Evolutionary conservation across 2,888 invertebrate species (phyloP), one percentile per base, ranked within the genome.

Genomic region (Heteropelma amictum): DNA sequence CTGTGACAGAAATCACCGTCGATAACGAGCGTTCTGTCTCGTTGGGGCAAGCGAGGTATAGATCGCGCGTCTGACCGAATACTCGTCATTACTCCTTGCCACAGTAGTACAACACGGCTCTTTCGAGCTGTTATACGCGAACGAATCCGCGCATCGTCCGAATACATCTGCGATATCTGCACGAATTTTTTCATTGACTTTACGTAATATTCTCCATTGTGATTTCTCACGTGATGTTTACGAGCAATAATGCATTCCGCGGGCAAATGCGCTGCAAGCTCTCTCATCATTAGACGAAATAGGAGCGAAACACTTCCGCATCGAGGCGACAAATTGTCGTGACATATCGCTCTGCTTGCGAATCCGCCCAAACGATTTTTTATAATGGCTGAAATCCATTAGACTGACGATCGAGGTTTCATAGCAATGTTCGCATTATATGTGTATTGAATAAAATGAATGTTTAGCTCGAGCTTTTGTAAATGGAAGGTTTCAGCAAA

Each of bases 261-360:
- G 61, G 61, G 51, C 10, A 63, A 42, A 67, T 71, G 75, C 56
- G 63, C 61, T 61, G 54, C 54, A 45, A 30, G 49, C 61, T 56
- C 38, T 61, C 69, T 67, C 61, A 47, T 14, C 38, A 33, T 49
- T 19, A 30, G n/a, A 60, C 54, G 42, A 17, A 56, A 35, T 35
- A 33, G 42, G 47, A 12, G 35, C 33, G 42, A 65, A 67, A 67
- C 67, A 67, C 63, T 75, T 67, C 56, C 56, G 56, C 42, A 35
- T 69, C 58, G 17, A 26, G 1, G 26, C 33, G 7, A 40, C 38
- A 26, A 26, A 54, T 68, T 33, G 8, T 10, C 19, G 54, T 45
- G 3, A 49, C 40, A 26, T 38, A 38, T 23, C 19, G 51, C 58
- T 56, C 19, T n/a, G n/a, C 40, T 40, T 54, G 47, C 12, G 19